Percentiles rank a stretch among this genome's conserved stretches.
These are phyloP conservation scores for Clarias macrocephalus DNA, from an alignment of 2,113 vertebrate species.

Conservation along the genomic window DNA sequence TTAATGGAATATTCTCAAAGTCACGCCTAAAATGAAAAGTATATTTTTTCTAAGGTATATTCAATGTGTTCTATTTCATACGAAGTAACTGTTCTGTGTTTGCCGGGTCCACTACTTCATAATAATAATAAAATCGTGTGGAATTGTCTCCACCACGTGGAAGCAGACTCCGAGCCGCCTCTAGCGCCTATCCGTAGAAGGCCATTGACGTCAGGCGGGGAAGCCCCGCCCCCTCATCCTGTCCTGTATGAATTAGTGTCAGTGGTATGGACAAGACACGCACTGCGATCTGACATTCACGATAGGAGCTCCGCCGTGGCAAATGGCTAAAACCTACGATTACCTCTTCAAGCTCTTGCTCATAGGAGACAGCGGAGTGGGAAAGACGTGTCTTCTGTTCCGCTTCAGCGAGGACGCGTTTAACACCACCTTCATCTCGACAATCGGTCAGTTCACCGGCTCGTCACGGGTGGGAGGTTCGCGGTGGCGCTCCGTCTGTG, in stretches of 20 bases:
- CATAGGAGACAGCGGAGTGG: conserved; percentile 80
- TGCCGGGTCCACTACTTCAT: background rate
- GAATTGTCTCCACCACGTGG: no score
- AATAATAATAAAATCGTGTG: no score
- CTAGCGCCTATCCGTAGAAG: conserved; percentile 16
- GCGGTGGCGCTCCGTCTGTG: background rate
- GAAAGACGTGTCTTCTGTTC: conserved; percentile 84
- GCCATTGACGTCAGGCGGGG: conserved; percentile 47
- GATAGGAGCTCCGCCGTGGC: conserved; percentile 20
- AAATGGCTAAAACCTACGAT: conserved; percentile 81
- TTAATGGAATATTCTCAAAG: no score
- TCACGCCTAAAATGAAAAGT: no score
- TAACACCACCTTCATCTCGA: conserved; percentile 84
- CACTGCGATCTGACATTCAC: conserved; percentile 40
- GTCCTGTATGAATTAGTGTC: conserved; percentile 49
- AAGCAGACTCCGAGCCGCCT: background rate
- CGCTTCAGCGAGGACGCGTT: conserved; percentile 83
- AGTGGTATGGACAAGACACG: conserved; percentile 31
- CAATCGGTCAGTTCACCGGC: conserved; percentile 74
- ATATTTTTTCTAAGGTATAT: no score
- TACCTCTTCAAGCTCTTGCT: conserved; percentile 80
- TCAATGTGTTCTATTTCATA: no score
- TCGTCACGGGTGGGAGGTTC: conserved; percentile 21
- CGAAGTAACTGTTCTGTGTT: background rate
- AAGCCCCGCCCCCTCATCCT: conserved; percentile 45